Conservation (phyloP, 2,797 vertebrate species). For the Chiloscyllium punctatum region DNA sequence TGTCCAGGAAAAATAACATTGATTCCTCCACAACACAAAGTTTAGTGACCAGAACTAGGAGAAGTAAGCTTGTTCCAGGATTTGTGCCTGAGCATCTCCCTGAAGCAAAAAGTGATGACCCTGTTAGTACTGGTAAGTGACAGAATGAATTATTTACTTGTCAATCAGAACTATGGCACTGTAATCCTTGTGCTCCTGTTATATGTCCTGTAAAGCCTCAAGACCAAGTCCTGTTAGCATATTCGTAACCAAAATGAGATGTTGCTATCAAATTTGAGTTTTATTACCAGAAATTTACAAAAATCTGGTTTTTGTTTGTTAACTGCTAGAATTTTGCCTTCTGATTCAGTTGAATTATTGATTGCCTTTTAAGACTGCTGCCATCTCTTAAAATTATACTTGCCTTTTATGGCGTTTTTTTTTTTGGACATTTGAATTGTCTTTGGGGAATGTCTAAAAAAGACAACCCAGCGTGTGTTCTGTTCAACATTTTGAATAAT, state of each 20-base stretch:
- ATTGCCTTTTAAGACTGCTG: background rate
- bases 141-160: too few species aligned
- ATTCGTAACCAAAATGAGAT: background rate
- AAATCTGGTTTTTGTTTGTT: background rate
- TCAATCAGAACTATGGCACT: background rate
- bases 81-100: background rate
- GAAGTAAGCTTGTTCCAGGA: background rate
- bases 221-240: background rate
- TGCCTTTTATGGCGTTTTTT: background rate
- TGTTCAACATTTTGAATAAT: background rate
- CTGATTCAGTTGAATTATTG: background rate
- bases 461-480: too few species aligned
- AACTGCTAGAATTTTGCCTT: background rate
- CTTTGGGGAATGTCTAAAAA: background rate
- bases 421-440: background rate
- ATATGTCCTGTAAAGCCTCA: background rate
- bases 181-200: background rate
- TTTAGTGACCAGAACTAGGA: too few species aligned
- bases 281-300: background rate
- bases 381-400: background rate
- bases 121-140: background rate
- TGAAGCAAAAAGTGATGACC: background rate
- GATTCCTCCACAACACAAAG: background rate
- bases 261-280: background rate
- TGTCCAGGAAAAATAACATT: background rate